Percentiles rank a stretch among this genome's conserved stretches.
These are phyloP conservation scores for Adrianichthys oophorus DNA, from an alignment of 2,797 vertebrate species.

Conservation along the genomic window DNA sequence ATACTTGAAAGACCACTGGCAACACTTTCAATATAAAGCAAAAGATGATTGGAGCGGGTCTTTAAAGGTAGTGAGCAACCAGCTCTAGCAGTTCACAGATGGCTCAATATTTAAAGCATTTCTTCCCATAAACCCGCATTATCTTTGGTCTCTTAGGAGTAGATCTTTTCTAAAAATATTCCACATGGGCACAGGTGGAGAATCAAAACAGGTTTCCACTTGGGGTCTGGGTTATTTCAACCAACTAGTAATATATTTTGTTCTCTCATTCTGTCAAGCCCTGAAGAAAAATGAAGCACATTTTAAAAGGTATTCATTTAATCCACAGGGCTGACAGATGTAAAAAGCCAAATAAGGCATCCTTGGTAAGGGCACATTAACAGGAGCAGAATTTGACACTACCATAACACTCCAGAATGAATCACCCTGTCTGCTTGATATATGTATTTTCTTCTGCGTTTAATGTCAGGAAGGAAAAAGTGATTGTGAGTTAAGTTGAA, in stretches of 20 bases:
- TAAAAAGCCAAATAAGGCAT: constrained; percentile 25
- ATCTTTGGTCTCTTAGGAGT: background rate
- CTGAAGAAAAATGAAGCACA: constrained; percentile 5
- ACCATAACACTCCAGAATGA: constrained; percentile 17
- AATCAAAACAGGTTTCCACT: constrained; percentile 31
- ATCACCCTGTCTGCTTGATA: constrained; percentile 2
- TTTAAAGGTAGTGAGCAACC: too few species aligned
- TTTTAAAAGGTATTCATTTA: constrained; percentile 46
- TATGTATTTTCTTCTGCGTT: background rate
- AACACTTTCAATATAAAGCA: too few species aligned
- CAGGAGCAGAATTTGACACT: constrained; percentile 23
- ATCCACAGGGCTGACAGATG: constrained; percentile 29
- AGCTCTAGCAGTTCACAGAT: too few species aligned
- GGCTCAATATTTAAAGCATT: too few species aligned
- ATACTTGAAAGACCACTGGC: too few species aligned
- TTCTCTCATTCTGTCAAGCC: constrained; percentile 46
- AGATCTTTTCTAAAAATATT: background rate
- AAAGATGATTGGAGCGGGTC: too few species aligned
- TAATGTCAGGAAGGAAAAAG: background rate
- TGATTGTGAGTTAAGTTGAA: background rate
- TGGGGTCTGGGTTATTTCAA: constrained; percentile 15
- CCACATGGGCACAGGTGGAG: constrained; percentile 12
- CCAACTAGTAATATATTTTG: constrained; percentile 14
- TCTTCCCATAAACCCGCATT: too few species aligned
- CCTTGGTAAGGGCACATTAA: constrained; percentile 37